Conservation (phyloP, 92 coral and sea anemone species). For the Actinostola sp. region DNA sequence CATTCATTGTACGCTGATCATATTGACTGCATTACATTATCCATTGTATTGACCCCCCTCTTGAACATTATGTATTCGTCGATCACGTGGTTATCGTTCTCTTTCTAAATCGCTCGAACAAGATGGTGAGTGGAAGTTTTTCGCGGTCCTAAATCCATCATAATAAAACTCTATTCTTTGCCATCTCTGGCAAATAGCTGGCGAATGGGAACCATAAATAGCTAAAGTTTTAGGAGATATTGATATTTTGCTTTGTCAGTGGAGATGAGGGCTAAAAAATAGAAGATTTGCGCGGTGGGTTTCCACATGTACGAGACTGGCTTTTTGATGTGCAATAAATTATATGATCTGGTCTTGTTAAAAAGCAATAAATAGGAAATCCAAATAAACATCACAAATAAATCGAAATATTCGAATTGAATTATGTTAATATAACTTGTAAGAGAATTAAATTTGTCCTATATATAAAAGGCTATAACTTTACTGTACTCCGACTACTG, state of each 20-base stretch:
- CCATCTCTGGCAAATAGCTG: slow-evolving; percentile 24
- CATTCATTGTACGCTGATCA: slow-evolving; percentile 6
- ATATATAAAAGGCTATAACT: no score
- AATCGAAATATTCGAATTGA: no score
- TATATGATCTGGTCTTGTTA: no score
- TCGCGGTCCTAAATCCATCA: slow-evolving; percentile 20
- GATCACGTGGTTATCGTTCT: slow-evolving; percentile 65
- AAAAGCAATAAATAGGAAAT: no score
- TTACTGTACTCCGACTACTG: no score
- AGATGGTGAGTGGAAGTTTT: slow-evolving; percentile 64
- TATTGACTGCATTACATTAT: not conserved
- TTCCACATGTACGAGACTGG: no score
- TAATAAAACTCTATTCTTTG: not conserved
- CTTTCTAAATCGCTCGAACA: slow-evolving; percentile 74
- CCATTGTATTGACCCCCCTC: slow-evolving; percentile 53
- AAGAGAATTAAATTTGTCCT: no score
- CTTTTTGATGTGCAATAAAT: no score
- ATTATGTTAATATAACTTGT: no score
- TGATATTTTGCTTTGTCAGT: not conserved
- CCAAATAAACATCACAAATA: no score
- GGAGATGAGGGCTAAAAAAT: no score
- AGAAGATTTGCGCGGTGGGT: no score
- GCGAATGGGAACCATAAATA: not conserved
- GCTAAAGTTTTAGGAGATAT: not conserved
- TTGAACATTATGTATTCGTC: not conserved